Evolutionary conservation across 35 echinoderm and acorn worm species (phyloP).

Genomic region (Amphiura filiformis): DNA sequence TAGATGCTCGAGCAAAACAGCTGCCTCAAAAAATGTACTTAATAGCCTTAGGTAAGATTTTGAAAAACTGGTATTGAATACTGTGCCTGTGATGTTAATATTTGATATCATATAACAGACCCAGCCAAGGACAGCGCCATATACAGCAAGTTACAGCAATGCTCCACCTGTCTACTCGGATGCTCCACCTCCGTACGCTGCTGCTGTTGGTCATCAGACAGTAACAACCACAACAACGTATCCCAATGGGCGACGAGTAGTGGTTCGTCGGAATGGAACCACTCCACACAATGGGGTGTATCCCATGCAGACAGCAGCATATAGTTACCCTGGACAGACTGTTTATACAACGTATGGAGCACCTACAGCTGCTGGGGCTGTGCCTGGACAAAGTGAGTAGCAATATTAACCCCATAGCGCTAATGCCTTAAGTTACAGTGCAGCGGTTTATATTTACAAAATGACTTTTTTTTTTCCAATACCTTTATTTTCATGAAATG

Average conservation of each 20-base stretch:
- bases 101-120: no score
- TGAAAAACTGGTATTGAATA: no score
- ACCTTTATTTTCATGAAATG: no score
- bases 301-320: conserved; percentile 29
- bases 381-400: background rate
- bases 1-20: no score
- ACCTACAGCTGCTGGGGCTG: background rate
- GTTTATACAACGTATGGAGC: conserved; percentile 39
- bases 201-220: background rate
- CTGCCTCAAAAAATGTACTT: no score
- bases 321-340: conserved; percentile 49
- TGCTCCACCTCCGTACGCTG: conserved; percentile 38
- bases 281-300: background rate
- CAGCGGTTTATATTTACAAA: no score
- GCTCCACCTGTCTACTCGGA: background rate
- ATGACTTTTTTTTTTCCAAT: no score
- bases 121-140: no score
- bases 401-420: no score
- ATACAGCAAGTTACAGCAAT: background rate
- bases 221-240: conserved; percentile 37
- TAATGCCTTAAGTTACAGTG: no score
- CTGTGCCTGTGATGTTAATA: no score
- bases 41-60: no score
- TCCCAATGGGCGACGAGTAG: conserved; percentile 1
- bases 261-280: background rate